Evolutionary conservation across 2,888 invertebrate species (phyloP).

Genomic region (Folsomia manolachei): DNA sequence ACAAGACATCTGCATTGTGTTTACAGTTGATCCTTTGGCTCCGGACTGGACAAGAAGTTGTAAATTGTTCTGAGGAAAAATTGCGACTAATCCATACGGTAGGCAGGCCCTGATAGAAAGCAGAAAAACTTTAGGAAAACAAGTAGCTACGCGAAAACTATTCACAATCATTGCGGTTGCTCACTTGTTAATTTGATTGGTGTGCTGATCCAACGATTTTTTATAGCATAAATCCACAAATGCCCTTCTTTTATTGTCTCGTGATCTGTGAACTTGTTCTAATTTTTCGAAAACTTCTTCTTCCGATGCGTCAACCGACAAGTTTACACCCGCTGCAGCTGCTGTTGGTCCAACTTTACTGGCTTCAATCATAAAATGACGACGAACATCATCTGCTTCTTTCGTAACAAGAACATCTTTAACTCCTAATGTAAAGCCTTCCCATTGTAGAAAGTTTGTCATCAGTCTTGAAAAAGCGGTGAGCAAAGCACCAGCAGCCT

Average conservation of each 20-base stretch:
- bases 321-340: slow-evolving; percentile 68
- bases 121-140: neutral
- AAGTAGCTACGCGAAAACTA: too few relatives aligned
- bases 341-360: slow-evolving; percentile 64
- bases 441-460: slow-evolving; percentile 80
- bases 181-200: slow-evolving; percentile 84
- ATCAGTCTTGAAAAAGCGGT: slow-evolving; percentile 90
- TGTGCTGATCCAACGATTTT: slow-evolving; percentile 71
- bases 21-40: slow-evolving; percentile 97
- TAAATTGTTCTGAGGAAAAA: slow-evolving; percentile 93
- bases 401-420: slow-evolving; percentile 83
- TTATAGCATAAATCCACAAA: slow-evolving; percentile 82
- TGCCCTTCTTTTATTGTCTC: slow-evolving; percentile 72
- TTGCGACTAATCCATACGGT: slow-evolving; percentile 75
- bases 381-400: slow-evolving; percentile 70
- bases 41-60: slow-evolving; percentile 98
- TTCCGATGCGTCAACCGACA: slow-evolving; percentile 61
- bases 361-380: slow-evolving; percentile 65
- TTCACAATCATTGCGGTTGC: too few relatives aligned
- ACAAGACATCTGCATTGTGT: slow-evolving; percentile 98
- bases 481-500: slow-evolving; percentile 73
- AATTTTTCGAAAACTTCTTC: slow-evolving; percentile 63
- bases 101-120: slow-evolving; percentile 65
- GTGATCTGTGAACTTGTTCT: slow-evolving; percentile 65
- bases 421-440: slow-evolving; percentile 93